These are phyloP conservation scores for Chauna torquata DNA, from an alignment of 2,113 vertebrate species.

Conservation along the genomic window DNA sequence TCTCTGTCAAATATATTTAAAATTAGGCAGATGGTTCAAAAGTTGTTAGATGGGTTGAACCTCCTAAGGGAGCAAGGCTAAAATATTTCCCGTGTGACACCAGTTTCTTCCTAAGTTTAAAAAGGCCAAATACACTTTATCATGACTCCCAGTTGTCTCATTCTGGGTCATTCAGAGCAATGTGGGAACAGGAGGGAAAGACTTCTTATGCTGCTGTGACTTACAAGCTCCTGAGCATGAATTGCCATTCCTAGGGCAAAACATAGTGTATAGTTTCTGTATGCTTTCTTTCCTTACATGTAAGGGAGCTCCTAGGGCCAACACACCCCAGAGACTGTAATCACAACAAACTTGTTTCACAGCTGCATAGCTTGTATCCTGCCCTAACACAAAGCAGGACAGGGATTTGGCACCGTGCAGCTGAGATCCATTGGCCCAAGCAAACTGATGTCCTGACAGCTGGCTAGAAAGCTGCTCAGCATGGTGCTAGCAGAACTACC, in stretches of 20 bases:
- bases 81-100: background rate
- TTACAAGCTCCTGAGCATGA: background rate
- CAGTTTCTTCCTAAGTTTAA: background rate
- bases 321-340: background rate
- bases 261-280: background rate
- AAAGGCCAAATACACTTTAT: background rate
- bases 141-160: background rate
- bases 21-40: background rate
- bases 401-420: background rate
- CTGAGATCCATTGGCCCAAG: background rate
- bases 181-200: background rate
- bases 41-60: background rate
- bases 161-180: background rate
- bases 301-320: background rate
- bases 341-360: background rate
- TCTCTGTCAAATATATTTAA: background rate
- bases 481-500: background rate
- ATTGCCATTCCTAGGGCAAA: background rate
- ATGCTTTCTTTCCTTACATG: background rate
- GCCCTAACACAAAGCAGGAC: background rate
- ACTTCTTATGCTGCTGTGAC: background rate
- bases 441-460: rapidly evolving
- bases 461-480: background rate
- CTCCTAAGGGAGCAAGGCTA: background rate
- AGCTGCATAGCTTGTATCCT: background rate